These are phyloP conservation scores for Epizoanthus scotinus DNA, from an alignment of 92 coral and sea anemone genomes.

Conservation along the genomic window DNA sequence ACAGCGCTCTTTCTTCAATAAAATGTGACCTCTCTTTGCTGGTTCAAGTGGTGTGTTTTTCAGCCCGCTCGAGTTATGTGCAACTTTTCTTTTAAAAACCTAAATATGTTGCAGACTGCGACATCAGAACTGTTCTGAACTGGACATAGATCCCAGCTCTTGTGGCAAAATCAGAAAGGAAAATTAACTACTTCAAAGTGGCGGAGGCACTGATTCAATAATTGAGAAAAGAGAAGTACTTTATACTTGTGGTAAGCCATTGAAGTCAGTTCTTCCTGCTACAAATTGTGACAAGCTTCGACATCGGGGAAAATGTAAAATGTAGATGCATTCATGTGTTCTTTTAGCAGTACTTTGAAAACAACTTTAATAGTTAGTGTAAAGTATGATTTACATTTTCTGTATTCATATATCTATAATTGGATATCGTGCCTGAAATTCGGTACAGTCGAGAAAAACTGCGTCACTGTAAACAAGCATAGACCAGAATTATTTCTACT, in stretches of 20 bases:
- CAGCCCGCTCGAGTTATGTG: neutral
- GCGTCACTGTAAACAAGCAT: neutral
- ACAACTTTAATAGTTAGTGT: neutral
- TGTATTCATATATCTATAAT: neutral
- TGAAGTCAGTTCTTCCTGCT: neutral
- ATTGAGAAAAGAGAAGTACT: neutral
- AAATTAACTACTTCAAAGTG: neutral
- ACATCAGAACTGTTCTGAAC: neutral
- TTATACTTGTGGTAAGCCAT: slow-evolving; percentile 8
- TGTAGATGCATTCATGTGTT: neutral
- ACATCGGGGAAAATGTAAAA: neutral
- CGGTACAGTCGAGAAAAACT: neutral
- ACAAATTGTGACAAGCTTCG: neutral
- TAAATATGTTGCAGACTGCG: neutral
- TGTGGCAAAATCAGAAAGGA: neutral
- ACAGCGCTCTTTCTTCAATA: slow-evolving; percentile 4
- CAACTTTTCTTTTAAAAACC: neutral
- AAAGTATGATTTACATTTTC: neutral
- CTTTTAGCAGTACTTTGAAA: neutral
- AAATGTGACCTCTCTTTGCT: slow-evolving; percentile 21
- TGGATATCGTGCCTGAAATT: neutral
- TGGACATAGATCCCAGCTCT: neutral
- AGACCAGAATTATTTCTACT: neutral
- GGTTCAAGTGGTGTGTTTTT: neutral
- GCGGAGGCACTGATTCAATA: neutral